Base-by-base conservation (phyloP, 2,888 invertebrate species). In the Heliconius cydno region DNA sequence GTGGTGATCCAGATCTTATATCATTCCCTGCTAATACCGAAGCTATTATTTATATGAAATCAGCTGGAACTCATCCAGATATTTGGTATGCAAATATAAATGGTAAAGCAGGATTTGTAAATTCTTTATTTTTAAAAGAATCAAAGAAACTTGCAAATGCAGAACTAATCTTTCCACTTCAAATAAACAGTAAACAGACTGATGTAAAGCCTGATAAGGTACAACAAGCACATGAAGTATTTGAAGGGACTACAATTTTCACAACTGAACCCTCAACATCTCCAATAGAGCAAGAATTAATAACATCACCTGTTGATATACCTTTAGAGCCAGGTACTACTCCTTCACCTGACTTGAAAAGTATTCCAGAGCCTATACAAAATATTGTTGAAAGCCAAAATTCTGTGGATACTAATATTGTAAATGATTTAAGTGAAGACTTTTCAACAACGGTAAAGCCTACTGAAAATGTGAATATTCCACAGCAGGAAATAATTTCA, bases 21-120 rank as follows among this genome's bases (percentile, higher is more conserved):
- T 96, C 97, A 13, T 97, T 97, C 90, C 91, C 89, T 34, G 87
- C 87, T 6, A 96, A 97, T 86, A 86, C 91, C 12, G 92, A 96
- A 0, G 96, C 97, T 15, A 93, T 91, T 72, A 95, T 98, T 82
- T 96, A 92, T 86, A 97, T 97, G 89, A 98, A 97, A 92, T 96
- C 96, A 84, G 97, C 96, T 86, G 97, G 96, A 74, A 91, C 92
- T 41, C 93, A 96, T 81, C 79, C 86, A 34, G 96, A 96, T 82
- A 89, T 96, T 74, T 97, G 97, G 97, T 97, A 96, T 83, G 97
- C 96, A 70, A 96, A 96, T 91, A 96, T 97, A 71, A 93, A 96
- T 83, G 97, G 96, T 52, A 96, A 96, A 86, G 90, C 96, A 80
- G 98, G 98, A 38, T 97, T 97, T 89, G 96, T 96, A 1, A 96